These are phyloP conservation scores for Coecobrya sp. DNA, from an alignment of 2,888 invertebrate species.

Conservation along the genomic window DNA sequence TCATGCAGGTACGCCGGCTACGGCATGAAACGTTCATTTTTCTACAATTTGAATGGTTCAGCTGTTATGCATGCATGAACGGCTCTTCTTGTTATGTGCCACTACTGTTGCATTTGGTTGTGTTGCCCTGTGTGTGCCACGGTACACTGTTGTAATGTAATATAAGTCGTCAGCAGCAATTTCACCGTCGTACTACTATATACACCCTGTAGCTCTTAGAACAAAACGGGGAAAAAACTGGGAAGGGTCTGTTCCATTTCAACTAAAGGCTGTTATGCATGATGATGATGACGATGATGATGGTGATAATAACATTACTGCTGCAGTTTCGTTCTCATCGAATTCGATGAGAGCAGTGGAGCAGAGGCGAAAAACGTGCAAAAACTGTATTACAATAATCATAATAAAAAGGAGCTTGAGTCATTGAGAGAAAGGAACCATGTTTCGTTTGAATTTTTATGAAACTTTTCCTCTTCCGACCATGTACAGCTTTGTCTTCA, in stretches of 20 bases:
- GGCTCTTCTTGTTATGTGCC: constrained; percentile 22
- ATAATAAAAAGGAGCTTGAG: constrained; percentile 20
- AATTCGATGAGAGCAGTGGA: constrained; percentile 48
- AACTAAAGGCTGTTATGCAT: neutral
- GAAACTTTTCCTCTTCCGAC: neutral
- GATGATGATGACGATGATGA: constrained; percentile 29
- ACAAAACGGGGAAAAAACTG: neutral
- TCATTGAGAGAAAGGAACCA: constrained; percentile 24
- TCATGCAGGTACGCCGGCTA: neutral
- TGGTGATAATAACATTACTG: constrained; percentile 19
- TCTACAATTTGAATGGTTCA: constrained; percentile 31
- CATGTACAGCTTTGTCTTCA: neutral
- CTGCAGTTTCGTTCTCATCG: constrained; percentile 49
- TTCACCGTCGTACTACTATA: too few species aligned
- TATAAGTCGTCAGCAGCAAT: constrained; percentile 23
- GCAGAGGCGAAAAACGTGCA: constrained; percentile 50
- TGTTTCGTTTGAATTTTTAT: constrained; percentile 56
- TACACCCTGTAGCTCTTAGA: neutral
- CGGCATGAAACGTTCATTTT: constrained; percentile 20
- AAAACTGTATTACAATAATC: constrained; percentile 55
- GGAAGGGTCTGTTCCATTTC: constrained; percentile 35
- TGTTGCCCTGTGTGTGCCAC: constrained; percentile 26
- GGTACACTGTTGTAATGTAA: neutral
- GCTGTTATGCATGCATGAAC: constrained; percentile 53
- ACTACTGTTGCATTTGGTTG: neutral